Percentiles rank a stretch among this genome's conserved stretches.
Evolutionary conservation across 2,797 vertebrate genomes (phyloP).

Genomic region (Gymnopithys bicolor): DNA sequence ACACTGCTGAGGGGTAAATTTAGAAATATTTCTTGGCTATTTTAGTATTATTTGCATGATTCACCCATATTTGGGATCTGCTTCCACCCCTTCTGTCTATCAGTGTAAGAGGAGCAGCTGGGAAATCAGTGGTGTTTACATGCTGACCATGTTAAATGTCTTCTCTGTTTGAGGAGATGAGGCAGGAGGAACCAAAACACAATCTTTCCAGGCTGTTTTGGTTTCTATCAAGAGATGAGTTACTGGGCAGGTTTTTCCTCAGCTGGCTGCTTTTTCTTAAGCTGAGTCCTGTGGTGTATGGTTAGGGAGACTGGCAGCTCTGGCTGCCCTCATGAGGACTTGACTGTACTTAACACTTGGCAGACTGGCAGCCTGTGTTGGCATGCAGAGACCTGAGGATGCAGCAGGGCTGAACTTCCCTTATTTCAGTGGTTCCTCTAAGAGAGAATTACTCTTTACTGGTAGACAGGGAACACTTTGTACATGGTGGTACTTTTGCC

Average conservation of each 20-base stretch:
- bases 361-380: neutral
- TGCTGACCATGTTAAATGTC: neutral
- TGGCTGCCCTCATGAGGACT: neutral
- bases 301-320: neutral
- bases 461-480: neutral
- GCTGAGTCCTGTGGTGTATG: fast-evolving
- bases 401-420: neutral
- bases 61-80: neutral
- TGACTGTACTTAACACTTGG: fast-evolving
- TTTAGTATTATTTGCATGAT: neutral
- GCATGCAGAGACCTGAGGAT: neutral
- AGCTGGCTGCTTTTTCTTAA: neutral
- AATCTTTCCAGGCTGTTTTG: neutral
- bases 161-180: neutral
- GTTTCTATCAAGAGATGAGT: neutral
- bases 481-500: neutral
- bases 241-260: neutral
- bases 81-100: neutral
- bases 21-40: neutral
- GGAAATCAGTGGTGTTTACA: neutral
- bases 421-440: too few species aligned
- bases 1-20: neutral
- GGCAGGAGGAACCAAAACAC: neutral
- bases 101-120: neutral
- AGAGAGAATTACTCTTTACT: neutral